A percentile compares a stretch with the other conserved stretches of the same genome.
These are phyloP conservation scores for Diloba caeruleocephala DNA, from an alignment of 2,888 invertebrate genomes.

Conservation along the genomic window DNA sequence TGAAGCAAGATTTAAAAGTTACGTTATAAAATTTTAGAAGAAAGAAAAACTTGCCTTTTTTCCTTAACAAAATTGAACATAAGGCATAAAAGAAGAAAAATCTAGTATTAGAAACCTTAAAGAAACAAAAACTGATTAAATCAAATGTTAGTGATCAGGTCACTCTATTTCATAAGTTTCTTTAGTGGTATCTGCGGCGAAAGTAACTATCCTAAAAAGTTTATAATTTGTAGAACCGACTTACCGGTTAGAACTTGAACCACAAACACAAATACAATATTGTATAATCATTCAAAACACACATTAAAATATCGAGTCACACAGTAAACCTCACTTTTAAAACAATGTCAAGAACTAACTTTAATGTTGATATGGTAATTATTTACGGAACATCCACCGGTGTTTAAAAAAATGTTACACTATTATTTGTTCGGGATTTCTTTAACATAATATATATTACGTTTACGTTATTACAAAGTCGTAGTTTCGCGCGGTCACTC, in stretches of 20 bases:
- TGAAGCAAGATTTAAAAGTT: too few relatives aligned
- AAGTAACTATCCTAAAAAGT: too few relatives aligned
- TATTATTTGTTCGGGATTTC: slow-evolving; percentile 8
- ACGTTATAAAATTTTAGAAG: neutral
- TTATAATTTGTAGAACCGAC: too few relatives aligned
- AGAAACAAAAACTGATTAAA: too few relatives aligned
- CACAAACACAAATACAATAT: neutral
- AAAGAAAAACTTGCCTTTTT: neutral
- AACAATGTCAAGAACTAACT: slow-evolving; percentile 24
- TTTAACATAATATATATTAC: slow-evolving; percentile 6
- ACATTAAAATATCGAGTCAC: slow-evolving; percentile 28
- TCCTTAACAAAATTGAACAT: too few relatives aligned
- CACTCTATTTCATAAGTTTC: too few relatives aligned
- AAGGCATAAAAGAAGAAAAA: too few relatives aligned
- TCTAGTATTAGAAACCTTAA: too few relatives aligned
- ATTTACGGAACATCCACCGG: slow-evolving; percentile 7
- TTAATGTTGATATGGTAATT: slow-evolving; percentile 12
- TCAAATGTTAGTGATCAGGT: too few relatives aligned
- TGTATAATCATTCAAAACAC: slow-evolving; percentile 20
- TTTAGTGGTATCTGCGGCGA: too few relatives aligned
- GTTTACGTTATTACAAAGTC: too few relatives aligned
- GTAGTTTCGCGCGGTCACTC: slow-evolving; percentile 30
- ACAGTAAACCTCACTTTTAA: slow-evolving; percentile 32
- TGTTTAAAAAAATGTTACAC: neutral
- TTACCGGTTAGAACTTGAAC: too few relatives aligned